Evolutionary conservation across 2,888 invertebrate species (phyloP).

Genomic region (Allophyes oxyacanthae): DNA sequence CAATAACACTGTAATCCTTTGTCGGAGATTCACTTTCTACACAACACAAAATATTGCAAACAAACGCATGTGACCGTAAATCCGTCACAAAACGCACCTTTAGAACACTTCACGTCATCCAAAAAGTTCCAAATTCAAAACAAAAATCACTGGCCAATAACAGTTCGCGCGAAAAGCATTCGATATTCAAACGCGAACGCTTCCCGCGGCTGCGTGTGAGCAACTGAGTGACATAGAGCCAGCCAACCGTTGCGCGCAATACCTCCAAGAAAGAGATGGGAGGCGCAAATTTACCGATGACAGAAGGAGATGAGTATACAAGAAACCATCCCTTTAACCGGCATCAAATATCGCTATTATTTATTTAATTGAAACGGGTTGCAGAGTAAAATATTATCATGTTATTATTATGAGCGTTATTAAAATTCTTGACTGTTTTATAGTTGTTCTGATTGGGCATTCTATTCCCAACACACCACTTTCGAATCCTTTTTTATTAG

Average conservation of each 20-base stretch:
- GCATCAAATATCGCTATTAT: slow-evolving; percentile 56
- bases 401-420: slow-evolving; percentile 59
- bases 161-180: slow-evolving; percentile 72
- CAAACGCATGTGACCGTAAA: slow-evolving; percentile 34
- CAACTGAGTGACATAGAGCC: slow-evolving; percentile 79
- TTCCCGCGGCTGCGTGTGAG: slow-evolving; percentile 78
- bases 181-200: slow-evolving; percentile 73
- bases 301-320: slow-evolving; percentile 59
- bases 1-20: slow-evolving; percentile 78
- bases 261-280: slow-evolving; percentile 64
- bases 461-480: slow-evolving; percentile 2
- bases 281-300: slow-evolving; percentile 46
- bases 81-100: slow-evolving; percentile 47
- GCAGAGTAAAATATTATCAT: slow-evolving; percentile 65
- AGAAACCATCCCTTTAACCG: slow-evolving; percentile 71
- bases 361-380: slow-evolving; percentile 69
- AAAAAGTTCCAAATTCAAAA: slow-evolving; percentile 56
- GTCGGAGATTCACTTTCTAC: slow-evolving; percentile 70
- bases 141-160: slow-evolving; percentile 56
- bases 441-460: slow-evolving; percentile 30
- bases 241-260: slow-evolving; percentile 70
- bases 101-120: slow-evolving; percentile 57
- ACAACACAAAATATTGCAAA: slow-evolving; percentile 52
- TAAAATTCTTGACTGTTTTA: slow-evolving; percentile 59
- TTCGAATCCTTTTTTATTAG: slow-evolving; percentile 8